Base-by-base conservation (phyloP, 2,888 invertebrate genomes). In the Falcaria lacertinaria region DNA sequence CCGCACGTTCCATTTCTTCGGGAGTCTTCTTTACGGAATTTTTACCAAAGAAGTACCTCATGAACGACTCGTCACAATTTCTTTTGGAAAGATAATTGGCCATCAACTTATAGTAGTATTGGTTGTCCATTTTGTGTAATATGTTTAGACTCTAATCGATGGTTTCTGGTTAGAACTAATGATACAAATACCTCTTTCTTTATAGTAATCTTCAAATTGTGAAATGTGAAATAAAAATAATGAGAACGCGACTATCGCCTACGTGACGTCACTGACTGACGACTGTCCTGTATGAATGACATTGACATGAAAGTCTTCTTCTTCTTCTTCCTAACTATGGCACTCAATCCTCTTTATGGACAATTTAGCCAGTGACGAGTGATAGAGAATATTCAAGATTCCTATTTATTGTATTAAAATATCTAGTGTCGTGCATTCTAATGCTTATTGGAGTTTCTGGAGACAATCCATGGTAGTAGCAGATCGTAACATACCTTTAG, bases 211-310 rank as follows among this genome's bases (percentile, higher is more conserved):
- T 67, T 52, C 63, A 74, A 78, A 77, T 85, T n/a, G n/a, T n/a
- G n/a, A n/a, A n/a, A n/a, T 85, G 76, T 79, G 84, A 86, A 86
- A 86, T 77, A 85, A 86, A 85, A 84, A 85, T 84, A 86, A 81
- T 77, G 79, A 76, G 82, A 84, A 82, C 78, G 69, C 71, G 69
- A 79, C 64, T 65, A 58, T 74, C 67, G 69, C 65, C 72, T 66
- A 69, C 68, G 75, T 85, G 79, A 83, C 81, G 80, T 83, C 80
- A 80, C 61, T 74, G 65, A 66, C 57, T 69, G 56, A 56, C 57
- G 34, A 2, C 6, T 5, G 13, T 13, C 13, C 33, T 8, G 5
- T 8, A 28, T 28, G 28, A 11, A 28, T 28, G 28, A 28, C 11
- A 28, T 28, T 28, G 22, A 11, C 11, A 11, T 28, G 11, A 28